Conservation (phyloP, 2,888 invertebrate species). For the Carcina quercana region DNA sequence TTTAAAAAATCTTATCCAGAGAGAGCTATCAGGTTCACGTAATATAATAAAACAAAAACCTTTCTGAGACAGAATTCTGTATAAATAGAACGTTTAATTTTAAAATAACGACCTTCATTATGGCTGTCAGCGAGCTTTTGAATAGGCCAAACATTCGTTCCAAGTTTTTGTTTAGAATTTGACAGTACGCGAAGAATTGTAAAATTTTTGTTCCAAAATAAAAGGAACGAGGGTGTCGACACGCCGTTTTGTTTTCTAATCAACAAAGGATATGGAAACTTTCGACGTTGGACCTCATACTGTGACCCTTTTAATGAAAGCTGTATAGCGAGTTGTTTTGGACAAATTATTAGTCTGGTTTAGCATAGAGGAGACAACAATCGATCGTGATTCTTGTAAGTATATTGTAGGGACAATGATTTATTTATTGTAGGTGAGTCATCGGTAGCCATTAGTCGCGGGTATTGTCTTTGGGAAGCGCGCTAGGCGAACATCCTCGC, state of each 20-base stretch:
- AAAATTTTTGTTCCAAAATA: slow-evolving; percentile 46
- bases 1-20: no score
- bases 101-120: slow-evolving; percentile 60
- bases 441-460: slow-evolving; percentile 57
- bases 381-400: slow-evolving; percentile 64
- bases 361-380: slow-evolving; percentile 59
- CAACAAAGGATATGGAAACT: slow-evolving; percentile 51
- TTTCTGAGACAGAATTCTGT: slow-evolving; percentile 7
- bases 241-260: slow-evolving; percentile 63
- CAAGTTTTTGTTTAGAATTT: slow-evolving; percentile 51
- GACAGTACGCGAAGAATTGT: slow-evolving; percentile 46
- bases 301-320: slow-evolving; percentile 54
- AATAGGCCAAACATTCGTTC: slow-evolving; percentile 51
- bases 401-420: slow-evolving; percentile 52
- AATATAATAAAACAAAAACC: no score
- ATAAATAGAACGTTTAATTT: slow-evolving; percentile 42
- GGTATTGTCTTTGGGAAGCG: slow-evolving; percentile 51
- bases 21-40: background rate
- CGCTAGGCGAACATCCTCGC: slow-evolving; percentile 37
- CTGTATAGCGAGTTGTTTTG: slow-evolving; percentile 56
- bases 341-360: slow-evolving; percentile 72
- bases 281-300: slow-evolving; percentile 53
- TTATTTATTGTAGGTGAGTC: slow-evolving; percentile 64
- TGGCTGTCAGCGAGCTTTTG: slow-evolving; percentile 39
- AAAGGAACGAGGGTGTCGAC: slow-evolving; percentile 69